Conservation (phyloP, 2,113 vertebrate genomes). For the Agapornis roseicollis region DNA sequence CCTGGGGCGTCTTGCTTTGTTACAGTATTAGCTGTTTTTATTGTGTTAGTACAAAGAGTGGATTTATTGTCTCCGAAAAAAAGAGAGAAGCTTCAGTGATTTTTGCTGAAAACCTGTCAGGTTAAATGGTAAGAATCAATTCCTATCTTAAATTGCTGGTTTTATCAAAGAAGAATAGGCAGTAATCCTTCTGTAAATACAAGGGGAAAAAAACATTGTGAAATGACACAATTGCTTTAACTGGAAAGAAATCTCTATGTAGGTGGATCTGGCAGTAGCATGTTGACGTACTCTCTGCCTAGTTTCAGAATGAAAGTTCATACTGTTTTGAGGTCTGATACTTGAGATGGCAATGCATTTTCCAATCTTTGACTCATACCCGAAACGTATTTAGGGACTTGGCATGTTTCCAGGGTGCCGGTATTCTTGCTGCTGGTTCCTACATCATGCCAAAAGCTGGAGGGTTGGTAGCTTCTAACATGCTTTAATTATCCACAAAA, state of each 20-base stretch:
- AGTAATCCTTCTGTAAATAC: constrained; percentile 5
- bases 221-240: constrained; percentile 7
- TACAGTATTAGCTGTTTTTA: not conserved
- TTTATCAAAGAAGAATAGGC: not conserved
- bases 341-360: not conserved
- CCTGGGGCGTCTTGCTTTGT: not conserved
- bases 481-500: not conserved
- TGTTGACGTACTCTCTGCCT: not conserved
- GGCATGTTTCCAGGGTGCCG: not conserved
- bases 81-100: not conserved
- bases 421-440: not conserved
- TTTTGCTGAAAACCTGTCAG: not conserved
- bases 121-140: not conserved
- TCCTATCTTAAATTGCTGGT: not conserved
- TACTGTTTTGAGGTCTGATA: not conserved
- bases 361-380: constrained; percentile 11
- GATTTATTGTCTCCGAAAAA: not conserved
- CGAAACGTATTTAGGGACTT: not conserved
- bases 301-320: not conserved
- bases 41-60: not conserved
- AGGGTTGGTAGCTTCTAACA: not conserved
- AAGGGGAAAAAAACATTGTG: not conserved
- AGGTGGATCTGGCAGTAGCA: not conserved
- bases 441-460: not conserved
- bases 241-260: not conserved